Conservation (phyloP, 2,113 vertebrate species). For the Heterotis niloticus region DNA sequence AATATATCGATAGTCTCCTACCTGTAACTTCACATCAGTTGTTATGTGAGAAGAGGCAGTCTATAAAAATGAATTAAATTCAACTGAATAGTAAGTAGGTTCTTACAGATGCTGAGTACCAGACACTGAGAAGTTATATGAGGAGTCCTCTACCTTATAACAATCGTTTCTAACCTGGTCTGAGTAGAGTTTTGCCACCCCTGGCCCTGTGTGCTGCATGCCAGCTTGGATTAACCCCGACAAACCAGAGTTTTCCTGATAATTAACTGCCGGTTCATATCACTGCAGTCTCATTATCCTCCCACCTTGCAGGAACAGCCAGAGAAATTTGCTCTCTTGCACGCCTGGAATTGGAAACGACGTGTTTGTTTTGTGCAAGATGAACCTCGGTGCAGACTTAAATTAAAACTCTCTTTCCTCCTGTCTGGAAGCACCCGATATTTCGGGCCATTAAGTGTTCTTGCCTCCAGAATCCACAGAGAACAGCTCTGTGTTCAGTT, state of each 20-base stretch:
- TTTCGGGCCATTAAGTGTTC: neutral
- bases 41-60: no score
- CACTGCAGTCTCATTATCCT: constrained; percentile 16
- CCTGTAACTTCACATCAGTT: no score
- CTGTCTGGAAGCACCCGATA: neutral
- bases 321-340: constrained; percentile 7
- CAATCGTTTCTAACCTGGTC: neutral
- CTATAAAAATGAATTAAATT: no score
- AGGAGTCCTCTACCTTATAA: neutral
- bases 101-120: neutral
- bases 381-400: neutral
- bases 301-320: neutral
- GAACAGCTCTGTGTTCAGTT: neutral
- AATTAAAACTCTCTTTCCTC: neutral
- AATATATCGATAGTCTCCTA: no score
- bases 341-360: constrained; percentile 2
- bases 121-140: neutral
- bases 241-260: constrained; percentile 18
- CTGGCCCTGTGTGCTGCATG: neutral
- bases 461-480: neutral
- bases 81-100: neutral
- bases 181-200: neutral
- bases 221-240: constrained; percentile 14
- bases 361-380: constrained; percentile 7
- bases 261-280: constrained; percentile 26